Evolutionary conservation across 2,797 vertebrate genomes (phyloP), one percentile per base, ranked within the genome.

Genomic region (Monodelphis domestica): DNA sequence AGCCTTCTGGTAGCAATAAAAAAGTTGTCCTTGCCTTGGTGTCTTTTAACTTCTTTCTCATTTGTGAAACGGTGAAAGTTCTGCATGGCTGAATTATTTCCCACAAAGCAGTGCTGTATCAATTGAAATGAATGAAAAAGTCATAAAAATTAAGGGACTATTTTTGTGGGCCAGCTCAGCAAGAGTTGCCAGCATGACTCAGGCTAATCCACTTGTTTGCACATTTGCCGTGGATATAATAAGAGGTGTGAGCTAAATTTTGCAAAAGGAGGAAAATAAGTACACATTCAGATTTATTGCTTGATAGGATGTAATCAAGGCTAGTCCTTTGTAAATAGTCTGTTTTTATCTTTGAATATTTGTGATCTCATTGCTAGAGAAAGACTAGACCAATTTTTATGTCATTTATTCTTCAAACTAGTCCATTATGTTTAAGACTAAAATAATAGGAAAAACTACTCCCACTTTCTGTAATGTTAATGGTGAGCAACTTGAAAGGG

Each of bases 1-100:
- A 98, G 98, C 98, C 98, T 98, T 98, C 98, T 98, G 98, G 98
- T 98, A 98, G 98, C 98, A 99, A 99, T 99, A 98, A 99, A 98
- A 97, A 98, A 94, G 98, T 98, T 98, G 98, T 98, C 98, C 98
- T 98, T 98, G 97, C 95, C 29, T 92, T 95, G 0, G 52, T 52
- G 89, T 95, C 56, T 88, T n/a, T 14, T 30, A 56, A 89, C 53
- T 54, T 33, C 0, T 91, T 59, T 54, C 55, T 97, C 78, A 15
- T 9, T 52, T 96, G 54, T 97, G 91, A 90, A 92, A 52, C 94
- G 17, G 15, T 90, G 2, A 7, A 38, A n/a, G 21, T 96, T 95
- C 52, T 51, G 89, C 90, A 53, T 88, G 88, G 51, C 57, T 30
- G 17, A 84, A 84, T 45, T 50, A 45, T 50, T 4, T 84, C 38